Evolutionary conservation across 2,797 vertebrate genomes (phyloP).

Genomic region (Prionace glauca): DNA sequence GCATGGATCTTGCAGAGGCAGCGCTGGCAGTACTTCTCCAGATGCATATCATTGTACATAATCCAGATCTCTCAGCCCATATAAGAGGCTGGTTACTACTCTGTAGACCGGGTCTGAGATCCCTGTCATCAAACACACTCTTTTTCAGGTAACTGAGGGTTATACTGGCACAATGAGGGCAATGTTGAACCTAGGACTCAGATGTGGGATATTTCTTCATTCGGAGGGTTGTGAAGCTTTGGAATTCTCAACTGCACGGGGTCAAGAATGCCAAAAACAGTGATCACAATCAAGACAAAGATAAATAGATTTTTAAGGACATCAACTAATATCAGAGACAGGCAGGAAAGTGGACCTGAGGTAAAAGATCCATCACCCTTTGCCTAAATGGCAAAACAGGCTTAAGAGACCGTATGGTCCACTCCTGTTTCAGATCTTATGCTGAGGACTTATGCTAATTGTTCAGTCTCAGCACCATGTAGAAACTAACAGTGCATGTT

Average conservation of each 20-base stretch:
- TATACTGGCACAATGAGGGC: no score
- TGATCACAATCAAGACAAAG: neutral
- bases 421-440: neutral
- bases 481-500: neutral
- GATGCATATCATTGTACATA: no score
- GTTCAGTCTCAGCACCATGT: neutral
- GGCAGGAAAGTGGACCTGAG: neutral
- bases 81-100: no score
- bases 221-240: neutral
- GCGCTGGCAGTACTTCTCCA: no score
- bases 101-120: no score
- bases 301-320: neutral
- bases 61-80: no score
- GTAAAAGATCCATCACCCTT: neutral
- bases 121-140: no score
- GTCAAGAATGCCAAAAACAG: neutral
- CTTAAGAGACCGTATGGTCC: neutral
- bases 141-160: no score
- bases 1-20: no score
- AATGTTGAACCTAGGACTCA: no score
- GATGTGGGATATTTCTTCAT: neutral
- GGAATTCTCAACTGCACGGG: neutral
- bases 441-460: neutral
- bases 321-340: neutral
- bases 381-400: neutral